These are phyloP conservation scores for Ostrea denselamellosa DNA, from an alignment of 1,140 invertebrate species.

Conservation along the genomic window DNA sequence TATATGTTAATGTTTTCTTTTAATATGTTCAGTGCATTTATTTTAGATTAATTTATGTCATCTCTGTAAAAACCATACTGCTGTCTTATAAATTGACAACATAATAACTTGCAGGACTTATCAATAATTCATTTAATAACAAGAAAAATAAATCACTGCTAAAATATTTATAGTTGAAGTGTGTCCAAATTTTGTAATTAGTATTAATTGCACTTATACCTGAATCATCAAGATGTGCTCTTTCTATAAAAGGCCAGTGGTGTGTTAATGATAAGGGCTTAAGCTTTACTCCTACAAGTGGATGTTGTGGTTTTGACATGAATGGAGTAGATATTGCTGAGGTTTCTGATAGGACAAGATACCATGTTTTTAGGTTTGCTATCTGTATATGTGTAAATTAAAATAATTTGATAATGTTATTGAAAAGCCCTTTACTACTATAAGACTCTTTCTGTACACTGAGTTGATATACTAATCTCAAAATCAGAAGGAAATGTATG, in stretches of 20 bases:
- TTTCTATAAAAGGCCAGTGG: not conserved
- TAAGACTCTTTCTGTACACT: too few species aligned
- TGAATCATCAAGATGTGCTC: not conserved
- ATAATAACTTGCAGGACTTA: not conserved
- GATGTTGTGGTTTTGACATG: not conserved
- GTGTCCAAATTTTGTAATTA: not conserved
- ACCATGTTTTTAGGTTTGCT: not conserved
- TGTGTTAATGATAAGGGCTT: not conserved
- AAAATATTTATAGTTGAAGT: not conserved
- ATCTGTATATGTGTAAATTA: not conserved
- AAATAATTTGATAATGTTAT: too few species aligned
- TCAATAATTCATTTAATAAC: slow-evolving; percentile 6
- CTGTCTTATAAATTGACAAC: not conserved
- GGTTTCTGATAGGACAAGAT: not conserved
- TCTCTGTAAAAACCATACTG: not conserved
- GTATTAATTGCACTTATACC: not conserved
- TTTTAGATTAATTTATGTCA: too few species aligned
- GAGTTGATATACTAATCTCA: too few species aligned
- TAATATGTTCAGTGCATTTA: too few species aligned
- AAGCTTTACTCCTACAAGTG: not conserved
- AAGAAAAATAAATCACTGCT: not conserved
- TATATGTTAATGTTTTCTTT: too few species aligned
- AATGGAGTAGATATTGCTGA: not conserved
- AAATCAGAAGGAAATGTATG: too few species aligned
- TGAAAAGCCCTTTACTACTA: too few species aligned